Conservation (phyloP, 2,888 invertebrate genomes). For the Aporophyla lueneburgensis region DNA sequence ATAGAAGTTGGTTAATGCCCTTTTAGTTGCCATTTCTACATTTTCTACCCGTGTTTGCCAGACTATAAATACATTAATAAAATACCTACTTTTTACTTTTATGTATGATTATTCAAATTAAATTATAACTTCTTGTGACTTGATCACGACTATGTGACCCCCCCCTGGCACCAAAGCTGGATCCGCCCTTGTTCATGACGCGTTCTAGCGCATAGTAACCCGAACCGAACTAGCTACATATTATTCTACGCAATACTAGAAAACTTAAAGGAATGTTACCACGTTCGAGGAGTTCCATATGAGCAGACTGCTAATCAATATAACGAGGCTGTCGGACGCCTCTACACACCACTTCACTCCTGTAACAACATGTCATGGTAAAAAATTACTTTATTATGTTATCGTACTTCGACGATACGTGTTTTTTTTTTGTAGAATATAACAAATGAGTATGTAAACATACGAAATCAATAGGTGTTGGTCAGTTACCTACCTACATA, state of each 20-base stretch:
- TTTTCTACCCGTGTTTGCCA: too few species aligned
- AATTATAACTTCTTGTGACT: too few species aligned
- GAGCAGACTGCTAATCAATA: slow-evolving; percentile 81
- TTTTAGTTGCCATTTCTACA: too few species aligned
- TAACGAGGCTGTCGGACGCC: slow-evolving; percentile 81
- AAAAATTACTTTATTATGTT: background rate
- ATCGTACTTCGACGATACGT: background rate
- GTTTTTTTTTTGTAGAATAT: background rate
- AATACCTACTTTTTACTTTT: too few species aligned
- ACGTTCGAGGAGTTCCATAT: slow-evolving; percentile 82
- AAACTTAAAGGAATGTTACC: slow-evolving; percentile 70
- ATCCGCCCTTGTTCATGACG: too few species aligned
- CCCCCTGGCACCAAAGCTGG: too few species aligned
- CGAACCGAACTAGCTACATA: background rate
- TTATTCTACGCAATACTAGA: background rate
- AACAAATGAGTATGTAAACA: background rate
- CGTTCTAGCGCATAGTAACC: too few species aligned
- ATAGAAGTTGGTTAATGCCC: too few species aligned
- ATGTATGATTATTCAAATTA: too few species aligned
- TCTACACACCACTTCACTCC: slow-evolving; percentile 86
- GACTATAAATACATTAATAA: too few species aligned
- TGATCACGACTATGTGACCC: too few species aligned
- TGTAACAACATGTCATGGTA: slow-evolving; percentile 61
- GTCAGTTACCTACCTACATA: background rate
- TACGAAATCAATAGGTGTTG: background rate